Evolutionary conservation across 2,113 vertebrate genomes (phyloP), one percentile per base, ranked within the genome.

Genomic region (Rhea americana): DNA sequence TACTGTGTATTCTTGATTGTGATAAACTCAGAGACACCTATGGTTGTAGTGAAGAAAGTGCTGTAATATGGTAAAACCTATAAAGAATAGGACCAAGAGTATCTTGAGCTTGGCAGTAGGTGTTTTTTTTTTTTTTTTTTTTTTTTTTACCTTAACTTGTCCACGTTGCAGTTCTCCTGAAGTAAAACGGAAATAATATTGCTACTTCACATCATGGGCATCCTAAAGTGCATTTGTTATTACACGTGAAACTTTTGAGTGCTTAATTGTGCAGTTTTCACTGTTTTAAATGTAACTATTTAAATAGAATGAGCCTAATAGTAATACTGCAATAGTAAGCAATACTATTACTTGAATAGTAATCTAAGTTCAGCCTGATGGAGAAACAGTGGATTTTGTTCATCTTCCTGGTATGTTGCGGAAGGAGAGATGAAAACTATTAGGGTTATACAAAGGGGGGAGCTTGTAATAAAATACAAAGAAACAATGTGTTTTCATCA

Each of bases 111-210:
- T 72, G 77, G 15, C 51, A 55, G n/a, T 93, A 10, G 5, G 4
- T 77, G 14, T 74, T 67, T n/a, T n/a, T n/a, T n/a, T n/a, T n/a
- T n/a, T n/a, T n/a, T n/a, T n/a, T 35, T 35, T 35, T 35, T 35
- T 35, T 35, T 35, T 84, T 91, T 80, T 87, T 83, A 83, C 13
- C 7, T 76, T 65, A 65, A n/a, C 90, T 86, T 71, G 8, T 86
- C 25, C 37, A 50, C 53, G 47, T 74, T 84, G 72, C 14, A 20
- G n/a, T 65, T 87, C 79, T 30, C 25, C 22, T 87, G 12, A 39
- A 70, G 30, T 82, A 58, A 79, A 72, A 62, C 77, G 76, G 30
- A 75, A 84, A 28, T 63, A 63, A 22, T 51, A 26, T 88, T 85
- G 71, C 48, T 77, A 8, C 22, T 74, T 86, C 41, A 83, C 47